Evolutionary conservation across 2,113 vertebrate genomes (phyloP).

Genomic region (Urocitellus parryii): DNA sequence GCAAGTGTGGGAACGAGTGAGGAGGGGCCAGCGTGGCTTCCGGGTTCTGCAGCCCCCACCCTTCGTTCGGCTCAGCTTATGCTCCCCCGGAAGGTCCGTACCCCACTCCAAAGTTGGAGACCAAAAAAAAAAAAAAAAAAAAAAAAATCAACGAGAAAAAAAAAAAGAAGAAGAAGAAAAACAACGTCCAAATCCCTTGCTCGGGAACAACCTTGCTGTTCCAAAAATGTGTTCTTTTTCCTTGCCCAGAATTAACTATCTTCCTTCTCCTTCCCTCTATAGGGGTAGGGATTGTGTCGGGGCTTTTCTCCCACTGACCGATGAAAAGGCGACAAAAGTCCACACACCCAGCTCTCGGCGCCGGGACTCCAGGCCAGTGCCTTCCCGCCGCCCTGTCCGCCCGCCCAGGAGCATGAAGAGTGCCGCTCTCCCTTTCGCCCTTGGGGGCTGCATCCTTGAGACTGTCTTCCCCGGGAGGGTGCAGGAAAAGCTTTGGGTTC

Average conservation of each 20-base stretch:
- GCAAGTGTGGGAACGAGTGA: background rate
- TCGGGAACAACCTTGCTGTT: background rate
- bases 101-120: conserved; percentile 14
- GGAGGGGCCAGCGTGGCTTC: conserved; percentile 56
- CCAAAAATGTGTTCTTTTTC: background rate
- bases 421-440: background rate
- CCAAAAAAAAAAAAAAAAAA: too few species aligned
- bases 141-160: background rate
- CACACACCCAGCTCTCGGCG: background rate
- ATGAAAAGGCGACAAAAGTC: background rate
- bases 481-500: background rate
- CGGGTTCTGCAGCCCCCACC: background rate
- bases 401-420: accelerated
- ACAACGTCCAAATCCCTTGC: background rate
- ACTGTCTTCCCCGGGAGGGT: background rate
- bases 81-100: background rate
- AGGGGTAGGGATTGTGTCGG: background rate
- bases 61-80: background rate
- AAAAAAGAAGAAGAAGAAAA: too few species aligned
- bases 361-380: background rate
- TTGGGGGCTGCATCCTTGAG: background rate
- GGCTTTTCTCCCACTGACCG: background rate
- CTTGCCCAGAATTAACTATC: background rate
- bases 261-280: background rate
- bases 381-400: background rate